These are phyloP conservation scores for Scaptomyza reducta DNA, from an alignment of 2,888 invertebrate species.

Conservation along the genomic window DNA sequence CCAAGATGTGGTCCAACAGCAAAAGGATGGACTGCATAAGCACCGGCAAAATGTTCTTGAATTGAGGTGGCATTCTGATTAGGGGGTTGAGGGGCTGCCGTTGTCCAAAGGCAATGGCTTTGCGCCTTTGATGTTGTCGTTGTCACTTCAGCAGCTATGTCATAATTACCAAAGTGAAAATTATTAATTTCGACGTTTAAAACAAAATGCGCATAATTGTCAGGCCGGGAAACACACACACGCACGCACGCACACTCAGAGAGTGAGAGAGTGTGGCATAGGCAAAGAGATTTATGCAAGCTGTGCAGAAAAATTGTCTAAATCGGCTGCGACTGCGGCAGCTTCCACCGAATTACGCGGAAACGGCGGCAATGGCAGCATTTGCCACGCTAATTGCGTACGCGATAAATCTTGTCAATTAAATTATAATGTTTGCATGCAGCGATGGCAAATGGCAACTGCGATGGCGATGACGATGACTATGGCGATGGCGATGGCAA, in stretches of 20 bases:
- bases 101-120: conserved; percentile 31
- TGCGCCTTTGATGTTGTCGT: conserved; percentile 78
- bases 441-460: conserved; percentile 44
- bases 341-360: conserved; percentile 79
- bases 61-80: not conserved
- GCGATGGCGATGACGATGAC: conserved; percentile 32
- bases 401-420: conserved; percentile 84
- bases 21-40: not conserved
- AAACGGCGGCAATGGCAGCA: conserved; percentile 67
- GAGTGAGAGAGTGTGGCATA: not conserved
- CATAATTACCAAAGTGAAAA: conserved; percentile 81
- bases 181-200: conserved; percentile 81
- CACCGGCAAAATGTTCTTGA: conserved; percentile 7
- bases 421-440: conserved; percentile 84
- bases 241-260: not conserved
- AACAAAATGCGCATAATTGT: conserved; percentile 80
- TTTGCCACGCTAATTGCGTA: conserved; percentile 83
- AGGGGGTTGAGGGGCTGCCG: conserved; percentile 2
- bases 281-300: conserved; percentile 71
- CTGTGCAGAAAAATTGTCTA: conserved; percentile 78
- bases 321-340: conserved; percentile 55
- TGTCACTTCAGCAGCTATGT: conserved; percentile 79
- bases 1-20: conserved; percentile 1
- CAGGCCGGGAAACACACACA: conserved; percentile 37
- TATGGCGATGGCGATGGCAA: conserved; percentile 2